Conservation (phyloP, 1,140 invertebrate species). For the Papilio xuthus region DNA sequence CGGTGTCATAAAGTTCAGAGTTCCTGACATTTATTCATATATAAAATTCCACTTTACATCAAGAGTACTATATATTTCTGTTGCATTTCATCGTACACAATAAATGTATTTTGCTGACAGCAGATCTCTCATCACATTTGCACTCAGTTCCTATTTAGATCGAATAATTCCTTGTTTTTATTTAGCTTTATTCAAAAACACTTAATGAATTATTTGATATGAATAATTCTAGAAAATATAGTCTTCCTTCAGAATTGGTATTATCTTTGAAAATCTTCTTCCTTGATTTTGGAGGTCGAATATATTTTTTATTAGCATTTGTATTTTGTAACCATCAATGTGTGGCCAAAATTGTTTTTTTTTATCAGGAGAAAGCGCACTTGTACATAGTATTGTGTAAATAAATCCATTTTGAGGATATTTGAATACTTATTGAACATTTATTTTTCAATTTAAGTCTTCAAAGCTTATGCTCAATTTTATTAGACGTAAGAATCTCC, state of each 20-base stretch:
- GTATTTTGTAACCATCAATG: constrained; percentile 55
- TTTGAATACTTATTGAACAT: constrained; percentile 65
- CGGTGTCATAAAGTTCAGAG: constrained; percentile 47
- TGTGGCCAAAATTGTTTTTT: constrained; percentile 72
- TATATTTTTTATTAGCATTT: constrained; percentile 71
- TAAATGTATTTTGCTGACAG: constrained; percentile 58
- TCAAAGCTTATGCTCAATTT: constrained; percentile 80
- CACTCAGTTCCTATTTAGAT: constrained; percentile 81
- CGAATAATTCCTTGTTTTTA: constrained; percentile 65
- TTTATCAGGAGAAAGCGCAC: constrained; percentile 57
- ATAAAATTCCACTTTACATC: constrained; percentile 41
- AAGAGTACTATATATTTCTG: constrained; percentile 49
- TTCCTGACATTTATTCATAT: constrained; percentile 57
- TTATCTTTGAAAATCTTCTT: constrained; percentile 22
- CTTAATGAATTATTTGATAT: constrained; percentile 53
- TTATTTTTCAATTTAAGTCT: constrained; percentile 70
- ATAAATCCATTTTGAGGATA: constrained; percentile 73
- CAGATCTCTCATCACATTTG: constrained; percentile 76
- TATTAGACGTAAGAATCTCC: constrained; percentile 69
- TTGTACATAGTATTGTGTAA: constrained; percentile 79
- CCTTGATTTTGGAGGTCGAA: constrained; percentile 60
- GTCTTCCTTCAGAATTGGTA: constrained; percentile 60
- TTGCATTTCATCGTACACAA: constrained; percentile 70
- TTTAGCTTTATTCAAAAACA: constrained; percentile 69
- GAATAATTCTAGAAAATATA: constrained; percentile 65